Percentiles rank a stretch among this genome's conserved stretches.
phyloP scores from a whole-genome alignment of 37 sponge, comb jelly and placozoan genomes.

The Ianthella basta region DNA sequence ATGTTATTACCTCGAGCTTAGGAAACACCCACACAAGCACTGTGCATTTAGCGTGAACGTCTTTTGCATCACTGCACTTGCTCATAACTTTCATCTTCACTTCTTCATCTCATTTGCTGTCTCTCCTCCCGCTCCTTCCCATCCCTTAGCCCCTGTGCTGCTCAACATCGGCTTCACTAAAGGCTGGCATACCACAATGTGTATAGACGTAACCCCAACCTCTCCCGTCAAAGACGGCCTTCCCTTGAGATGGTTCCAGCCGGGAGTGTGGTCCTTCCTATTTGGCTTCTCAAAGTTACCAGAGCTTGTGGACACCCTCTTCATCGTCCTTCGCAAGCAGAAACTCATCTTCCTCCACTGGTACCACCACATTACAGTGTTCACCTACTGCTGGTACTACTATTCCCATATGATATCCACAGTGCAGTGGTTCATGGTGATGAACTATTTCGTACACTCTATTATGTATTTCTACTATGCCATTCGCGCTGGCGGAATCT shows the following conservation, averaged over 20 bases:
- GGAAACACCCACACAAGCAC: too few species aligned
- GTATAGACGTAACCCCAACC: not conserved
- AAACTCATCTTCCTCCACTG: conserved; percentile 90
- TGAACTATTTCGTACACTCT: conserved; percentile 89
- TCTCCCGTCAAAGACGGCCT: not conserved
- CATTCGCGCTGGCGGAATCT: conserved; percentile 63
- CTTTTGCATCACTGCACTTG: too few species aligned
- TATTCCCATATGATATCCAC: conserved; percentile 47
- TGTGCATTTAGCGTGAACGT: too few species aligned
- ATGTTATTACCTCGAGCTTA: too few species aligned
- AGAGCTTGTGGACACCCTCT: conserved; percentile 86
- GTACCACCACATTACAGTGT: conserved; percentile 97
- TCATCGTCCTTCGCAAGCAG: conserved; percentile 86
- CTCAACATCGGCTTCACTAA: not conserved
- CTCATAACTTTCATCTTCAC: too few species aligned
- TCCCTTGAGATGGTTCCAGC: not conserved
- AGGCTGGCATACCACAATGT: conserved; percentile 11
- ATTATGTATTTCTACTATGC: conserved; percentile 94
- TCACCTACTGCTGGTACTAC: conserved; percentile 90
- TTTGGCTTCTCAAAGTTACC: conserved; percentile 82
- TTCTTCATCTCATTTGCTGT: too few species aligned
- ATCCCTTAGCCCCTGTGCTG: too few species aligned
- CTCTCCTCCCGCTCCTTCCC: too few species aligned
- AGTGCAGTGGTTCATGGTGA: conserved; percentile 70
- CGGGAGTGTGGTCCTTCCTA: conserved; percentile 67